Evolutionary conservation across 2,888 invertebrate species (phyloP), one percentile per base, ranked within the genome.

Genomic region (Orthosia gothica): DNA sequence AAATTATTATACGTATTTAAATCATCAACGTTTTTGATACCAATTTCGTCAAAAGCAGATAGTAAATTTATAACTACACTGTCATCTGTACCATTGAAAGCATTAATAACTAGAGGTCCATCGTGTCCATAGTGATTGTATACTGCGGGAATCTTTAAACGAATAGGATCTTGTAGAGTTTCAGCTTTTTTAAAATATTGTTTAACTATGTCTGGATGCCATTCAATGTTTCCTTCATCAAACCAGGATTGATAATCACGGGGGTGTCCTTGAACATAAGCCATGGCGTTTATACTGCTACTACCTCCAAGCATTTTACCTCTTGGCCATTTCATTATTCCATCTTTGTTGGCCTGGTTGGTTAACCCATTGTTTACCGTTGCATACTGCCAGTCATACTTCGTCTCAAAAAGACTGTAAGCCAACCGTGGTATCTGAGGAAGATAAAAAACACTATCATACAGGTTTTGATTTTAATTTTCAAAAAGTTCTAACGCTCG

Each of bases 281-380:
- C 26, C 26, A 26, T 26, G 26, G 26, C 26, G 26, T 26, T 26
- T 3, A 26, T 26, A 26, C 26, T 26, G 20, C 97, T 96, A 0
- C 95, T 93, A 0, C 97, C 97, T 58, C 97, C 97, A 79, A 97
- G 92, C 90, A 97, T 95, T 89, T 97, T 97, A 0, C 97, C 98
- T 62, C 97, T 94, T 12, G 97, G 95, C 97, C 97, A 97, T 7
- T 83, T 84, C 3, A 92, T 89, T 54, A 85, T 59, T 71, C 90
- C 70, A 18, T 12, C 26, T 70, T 65, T 70, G 1, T 54, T 2
- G 2, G 57, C 87, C 70, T 86, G 87, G 49, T 58, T 86, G 4
- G 82, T 73, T 12, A 70, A 23, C 3, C 70, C 70, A 45, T 86
- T 82, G 32, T 86, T 75, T 5, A 75, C 65, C 11, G 87, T 86